Base-by-base conservation (phyloP, 2,113 vertebrate species). In the Pseudolaguvia tuberculata region DNA sequence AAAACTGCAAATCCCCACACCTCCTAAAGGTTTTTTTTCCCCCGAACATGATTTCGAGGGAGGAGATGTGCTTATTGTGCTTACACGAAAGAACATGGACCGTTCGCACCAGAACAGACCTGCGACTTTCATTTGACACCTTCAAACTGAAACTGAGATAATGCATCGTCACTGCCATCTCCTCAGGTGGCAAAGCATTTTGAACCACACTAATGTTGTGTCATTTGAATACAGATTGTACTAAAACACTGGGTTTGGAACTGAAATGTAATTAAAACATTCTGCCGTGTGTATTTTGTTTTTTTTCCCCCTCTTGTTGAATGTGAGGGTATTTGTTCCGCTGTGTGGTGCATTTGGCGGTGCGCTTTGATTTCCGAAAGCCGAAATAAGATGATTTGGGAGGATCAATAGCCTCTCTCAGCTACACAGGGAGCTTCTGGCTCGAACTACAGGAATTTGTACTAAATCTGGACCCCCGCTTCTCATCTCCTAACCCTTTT, bases 371-470 rank as follows among this genome's bases (percentile, higher is more conserved):
- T 81, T 85, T 83, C 82, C 84, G 82, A 85, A 80, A 79, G 78
- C 73, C 82, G 83, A 85, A 88, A 83, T 89, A 87, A 88, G 87
- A 90, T 89, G 88, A 88, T 89, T 88, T 85, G 83, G 85, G 63
- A 73, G 90, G 87, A 91, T 90, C 89, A 92, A 91, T 89, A 88
- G 88, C 62, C 79, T 87, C 81, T 88, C 88, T 81, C 86, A 87
- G 88, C 85, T 85, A 87, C 86, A 87, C 89, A 81, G 81, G 87
- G 48, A 13, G 31, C 69, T 78, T 72, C 67, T 75, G 56, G 51
- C 86, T 73, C 83, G 87, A 84, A 88, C 85, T 88, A 86, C 84
- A 91, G 85, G 89, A 91, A 90, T 91, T 87, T 89, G 89, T 89
- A 88, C 85, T 70, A 83, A 80, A 79, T 74, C 79, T 78, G 59